phyloP scores from a whole-genome alignment of 2,113 vertebrate genomes.

The Aptenodytes forsteri region DNA sequence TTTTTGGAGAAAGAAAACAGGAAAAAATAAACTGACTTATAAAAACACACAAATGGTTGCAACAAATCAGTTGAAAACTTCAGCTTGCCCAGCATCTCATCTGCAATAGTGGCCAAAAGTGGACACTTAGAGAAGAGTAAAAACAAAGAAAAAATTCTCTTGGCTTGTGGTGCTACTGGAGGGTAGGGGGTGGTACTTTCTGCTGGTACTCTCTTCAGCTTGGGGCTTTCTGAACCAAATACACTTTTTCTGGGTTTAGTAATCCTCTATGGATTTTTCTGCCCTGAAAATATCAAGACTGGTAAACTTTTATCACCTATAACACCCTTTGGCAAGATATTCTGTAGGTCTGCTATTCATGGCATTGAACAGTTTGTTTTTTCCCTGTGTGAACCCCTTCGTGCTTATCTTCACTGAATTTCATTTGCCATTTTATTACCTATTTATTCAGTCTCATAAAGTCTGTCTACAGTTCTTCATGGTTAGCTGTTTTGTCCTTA shows the following conservation, averaged over 20 bases:
- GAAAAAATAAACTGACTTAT: not conserved
- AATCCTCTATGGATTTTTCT: not conserved
- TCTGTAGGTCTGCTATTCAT: not conserved
- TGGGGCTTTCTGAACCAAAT: not conserved
- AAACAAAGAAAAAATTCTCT: not conserved
- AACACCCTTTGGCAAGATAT: not conserved
- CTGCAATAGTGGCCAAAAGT: not conserved
- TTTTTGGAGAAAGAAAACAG: not conserved
- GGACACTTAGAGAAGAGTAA: not conserved
- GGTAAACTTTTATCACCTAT: not conserved
- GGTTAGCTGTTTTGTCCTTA: slow-evolving; percentile 44
- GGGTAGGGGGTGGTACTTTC: not conserved
- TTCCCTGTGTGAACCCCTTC: not conserved
- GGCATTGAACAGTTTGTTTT: not conserved
- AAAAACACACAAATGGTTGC: not conserved
- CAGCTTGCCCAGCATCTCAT: not conserved
- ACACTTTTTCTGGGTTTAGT: not conserved
- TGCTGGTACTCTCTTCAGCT: not conserved
- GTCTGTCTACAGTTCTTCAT: slow-evolving; percentile 38
- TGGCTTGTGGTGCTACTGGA: not conserved
- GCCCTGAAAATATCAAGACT: not conserved
- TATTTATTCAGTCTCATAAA: slow-evolving; percentile 46
- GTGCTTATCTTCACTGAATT: slow-evolving; percentile 20
- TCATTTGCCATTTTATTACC: slow-evolving; percentile 54
- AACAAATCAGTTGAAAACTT: not conserved